Base-by-base conservation (phyloP, 2,888 invertebrate species). In the Geotrupes spiniger region DNA sequence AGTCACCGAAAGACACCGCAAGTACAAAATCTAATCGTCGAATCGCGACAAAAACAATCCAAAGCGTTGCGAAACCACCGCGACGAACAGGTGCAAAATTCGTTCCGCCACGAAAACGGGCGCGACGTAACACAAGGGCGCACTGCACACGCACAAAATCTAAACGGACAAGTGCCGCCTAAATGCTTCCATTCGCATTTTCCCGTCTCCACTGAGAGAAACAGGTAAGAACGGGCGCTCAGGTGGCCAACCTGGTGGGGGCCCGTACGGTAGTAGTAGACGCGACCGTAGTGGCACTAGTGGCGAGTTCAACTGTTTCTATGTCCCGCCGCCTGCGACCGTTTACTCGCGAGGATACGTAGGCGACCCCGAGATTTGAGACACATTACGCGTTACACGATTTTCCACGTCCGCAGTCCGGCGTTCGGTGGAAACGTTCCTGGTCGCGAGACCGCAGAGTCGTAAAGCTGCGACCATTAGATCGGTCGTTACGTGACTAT, bases 261-360 rank as follows among this genome's bases (percentile, higher is more conserved):
- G 58, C 53, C 51, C 53, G 51, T 59, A 65, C 66, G 61, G 66
- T 65, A 66, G 68, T 66, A 62, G 59, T 58, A 58, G 61, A 62
- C 61, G 61, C 65, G 63, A 62, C 64, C 66, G 66, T 65, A 69
- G 53, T 68, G 63, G 70, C 70, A 69, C 68, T 68, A 63, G 70
- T 69, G 66, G 70, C 70, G 67, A 66, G 64, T 64, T 69, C 68
- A 65, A 66, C 68, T 64, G 67, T 67, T 70, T 51, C 64, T 63
- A 52, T 60, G 60, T 55, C 45, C 51, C 45, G 52, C 52, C 51
- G 54, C 51, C 52, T 45, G 52, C 52, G 54, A 48, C 44, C 47
- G 52, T 51, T 42, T 43, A 47, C 29, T 41, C 25, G 10, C 12
- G 45, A 16, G 10, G 38, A 31, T 15, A 46, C 36, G 46, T 46